Conservation (phyloP, 92 coral and sea anemone genomes). For the Actinostola sp. region DNA sequence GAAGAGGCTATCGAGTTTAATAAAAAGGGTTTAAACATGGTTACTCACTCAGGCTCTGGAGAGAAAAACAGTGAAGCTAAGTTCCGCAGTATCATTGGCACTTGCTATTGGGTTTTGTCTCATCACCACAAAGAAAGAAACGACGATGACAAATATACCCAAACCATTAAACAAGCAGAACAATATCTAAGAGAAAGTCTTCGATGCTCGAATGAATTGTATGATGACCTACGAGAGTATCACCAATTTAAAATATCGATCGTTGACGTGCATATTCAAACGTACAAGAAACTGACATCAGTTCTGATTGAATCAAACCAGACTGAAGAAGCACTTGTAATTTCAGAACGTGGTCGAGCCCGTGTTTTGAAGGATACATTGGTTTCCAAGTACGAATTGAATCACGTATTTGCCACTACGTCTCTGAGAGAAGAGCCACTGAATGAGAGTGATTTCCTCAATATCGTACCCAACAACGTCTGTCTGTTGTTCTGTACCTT, state of each 20-base stretch:
- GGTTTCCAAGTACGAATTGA: neutral
- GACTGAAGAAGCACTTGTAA: neutral
- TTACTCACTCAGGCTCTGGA: too few relatives aligned
- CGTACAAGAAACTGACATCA: constrained; percentile 4
- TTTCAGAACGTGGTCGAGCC: constrained; percentile 26
- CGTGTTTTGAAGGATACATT: constrained; percentile 12
- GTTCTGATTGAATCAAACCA: neutral
- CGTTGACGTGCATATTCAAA: neutral
- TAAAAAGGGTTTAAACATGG: neutral
- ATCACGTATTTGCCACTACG: neutral
- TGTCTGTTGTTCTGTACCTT: neutral
- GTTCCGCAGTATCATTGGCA: too few relatives aligned
- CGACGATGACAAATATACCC: neutral
- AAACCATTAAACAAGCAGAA: neutral
- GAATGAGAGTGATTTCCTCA: neutral
- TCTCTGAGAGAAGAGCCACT: neutral
- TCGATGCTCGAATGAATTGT: neutral
- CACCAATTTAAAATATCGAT: constrained; percentile 16
- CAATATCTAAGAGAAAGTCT: neutral
- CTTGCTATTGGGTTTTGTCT: neutral
- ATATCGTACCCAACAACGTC: neutral
- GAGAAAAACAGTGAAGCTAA: too few relatives aligned
- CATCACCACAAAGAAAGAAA: neutral
- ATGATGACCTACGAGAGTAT: neutral
- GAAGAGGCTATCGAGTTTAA: neutral